Evolutionary conservation across 2,113 vertebrate genomes (phyloP).

Genomic region (Noturus placidus): DNA sequence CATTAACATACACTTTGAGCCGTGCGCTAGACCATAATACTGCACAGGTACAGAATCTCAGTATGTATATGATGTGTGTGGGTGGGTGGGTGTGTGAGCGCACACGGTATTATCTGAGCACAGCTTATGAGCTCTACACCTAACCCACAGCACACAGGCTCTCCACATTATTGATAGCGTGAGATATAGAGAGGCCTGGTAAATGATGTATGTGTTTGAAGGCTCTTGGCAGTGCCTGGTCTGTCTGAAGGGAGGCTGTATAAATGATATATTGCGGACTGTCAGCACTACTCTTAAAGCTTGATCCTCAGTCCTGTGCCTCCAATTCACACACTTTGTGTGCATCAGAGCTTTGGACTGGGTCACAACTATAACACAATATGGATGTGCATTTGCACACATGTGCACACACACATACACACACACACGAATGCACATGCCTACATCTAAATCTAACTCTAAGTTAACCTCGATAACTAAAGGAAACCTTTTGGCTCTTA

Average conservation of each 20-base stretch:
- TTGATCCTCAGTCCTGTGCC: conserved; percentile 36
- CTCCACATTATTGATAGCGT: background rate
- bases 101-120: conserved; percentile 12
- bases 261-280: conserved; percentile 48
- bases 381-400: background rate
- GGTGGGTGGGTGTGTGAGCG: background rate
- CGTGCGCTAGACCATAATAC: conserved; percentile 13
- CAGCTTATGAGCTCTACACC: conserved; percentile 2
- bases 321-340: conserved; percentile 35
- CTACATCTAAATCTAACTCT: background rate
- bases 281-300: conserved; percentile 38
- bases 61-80: background rate
- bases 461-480: background rate
- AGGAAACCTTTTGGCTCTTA: background rate
- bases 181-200: conserved; percentile 25
- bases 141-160: conserved; percentile 19
- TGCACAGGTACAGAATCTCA: conserved; percentile 29
- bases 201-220: conserved; percentile 48
- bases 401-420: background rate
- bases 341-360: conserved; percentile 16
- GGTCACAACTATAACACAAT: conserved; percentile 20
- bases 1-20: conserved; percentile 19
- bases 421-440: background rate
- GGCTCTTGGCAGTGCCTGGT: conserved; percentile 21
- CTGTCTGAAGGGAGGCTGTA: conserved; percentile 38